phyloP scores from a whole-genome alignment of 2,113 vertebrate species.

The Herpetotheres cachinnans region DNA sequence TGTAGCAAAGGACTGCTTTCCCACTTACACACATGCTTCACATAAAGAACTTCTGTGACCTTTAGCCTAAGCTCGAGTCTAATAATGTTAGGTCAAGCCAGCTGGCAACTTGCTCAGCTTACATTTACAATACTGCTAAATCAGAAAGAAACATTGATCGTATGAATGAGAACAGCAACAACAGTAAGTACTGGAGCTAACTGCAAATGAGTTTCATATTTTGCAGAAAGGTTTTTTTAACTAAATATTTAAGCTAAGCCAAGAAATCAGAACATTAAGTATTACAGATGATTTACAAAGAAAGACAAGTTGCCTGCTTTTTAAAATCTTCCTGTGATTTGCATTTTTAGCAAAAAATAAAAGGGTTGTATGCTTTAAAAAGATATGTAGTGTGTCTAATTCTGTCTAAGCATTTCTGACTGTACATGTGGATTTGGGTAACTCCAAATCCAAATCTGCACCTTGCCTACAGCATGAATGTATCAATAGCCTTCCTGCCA shows the following conservation, averaged over 20 bases:
- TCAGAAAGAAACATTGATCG: neutral
- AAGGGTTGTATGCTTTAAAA: neutral
- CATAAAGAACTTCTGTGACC: constrained; percentile 38
- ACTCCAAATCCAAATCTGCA: neutral
- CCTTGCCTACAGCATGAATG: neutral
- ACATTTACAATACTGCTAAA: constrained; percentile 26
- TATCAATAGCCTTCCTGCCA: neutral
- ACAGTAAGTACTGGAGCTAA: neutral
- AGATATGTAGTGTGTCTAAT: neutral
- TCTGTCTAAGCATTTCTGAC: neutral
- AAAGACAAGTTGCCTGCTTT: neutral
- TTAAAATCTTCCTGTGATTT: neutral
- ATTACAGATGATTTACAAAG: neutral
- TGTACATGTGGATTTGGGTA: neutral
- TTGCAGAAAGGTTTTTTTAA: neutral
- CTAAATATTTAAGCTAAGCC: neutral
- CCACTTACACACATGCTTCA: constrained; percentile 38
- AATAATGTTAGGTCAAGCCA: constrained; percentile 43
- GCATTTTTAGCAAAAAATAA: neutral
- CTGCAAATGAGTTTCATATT: neutral
- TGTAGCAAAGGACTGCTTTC: neutral
- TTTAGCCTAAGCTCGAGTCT: neutral
- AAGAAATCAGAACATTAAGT: neutral
- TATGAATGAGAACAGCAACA: constrained; percentile 1
- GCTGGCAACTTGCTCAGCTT: constrained; percentile 49